phyloP scores from a whole-genome alignment of 2,113 vertebrate genomes.

The Thomomys bottae region DNA sequence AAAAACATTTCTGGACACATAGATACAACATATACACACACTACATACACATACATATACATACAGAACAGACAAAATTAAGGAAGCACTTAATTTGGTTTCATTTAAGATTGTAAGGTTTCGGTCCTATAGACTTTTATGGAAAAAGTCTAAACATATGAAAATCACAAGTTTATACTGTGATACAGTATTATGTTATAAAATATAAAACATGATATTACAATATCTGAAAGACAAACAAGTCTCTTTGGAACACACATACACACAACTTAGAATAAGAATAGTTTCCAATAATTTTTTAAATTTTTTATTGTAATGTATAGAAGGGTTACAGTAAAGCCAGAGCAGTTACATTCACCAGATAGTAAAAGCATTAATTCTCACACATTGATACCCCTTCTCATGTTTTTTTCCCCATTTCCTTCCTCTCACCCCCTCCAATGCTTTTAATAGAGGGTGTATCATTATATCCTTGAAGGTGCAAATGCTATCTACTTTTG shows the following conservation, averaged over 20 bases:
- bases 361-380: too few species aligned
- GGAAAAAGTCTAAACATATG: neutral
- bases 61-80: neutral
- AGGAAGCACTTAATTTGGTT: neutral
- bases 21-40: too few species aligned
- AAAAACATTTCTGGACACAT: neutral
- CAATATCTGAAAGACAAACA: neutral
- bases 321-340: too few species aligned
- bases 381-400: too few species aligned
- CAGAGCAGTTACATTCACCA: too few species aligned
- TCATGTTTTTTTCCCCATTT: too few species aligned
- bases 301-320: too few species aligned
- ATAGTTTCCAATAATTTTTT: too few species aligned
- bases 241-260: neutral
- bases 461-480: neutral
- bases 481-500: neutral
- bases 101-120: neutral
- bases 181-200: neutral
- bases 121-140: neutral
- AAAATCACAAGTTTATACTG: neutral
- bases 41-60: neutral
- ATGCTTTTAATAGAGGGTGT: neutral
- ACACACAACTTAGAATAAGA: too few species aligned
- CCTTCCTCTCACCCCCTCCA: too few species aligned
- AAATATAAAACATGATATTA: neutral